Base-by-base conservation (phyloP, 2,113 vertebrate species). In the Chelonoidis abingdonii region DNA sequence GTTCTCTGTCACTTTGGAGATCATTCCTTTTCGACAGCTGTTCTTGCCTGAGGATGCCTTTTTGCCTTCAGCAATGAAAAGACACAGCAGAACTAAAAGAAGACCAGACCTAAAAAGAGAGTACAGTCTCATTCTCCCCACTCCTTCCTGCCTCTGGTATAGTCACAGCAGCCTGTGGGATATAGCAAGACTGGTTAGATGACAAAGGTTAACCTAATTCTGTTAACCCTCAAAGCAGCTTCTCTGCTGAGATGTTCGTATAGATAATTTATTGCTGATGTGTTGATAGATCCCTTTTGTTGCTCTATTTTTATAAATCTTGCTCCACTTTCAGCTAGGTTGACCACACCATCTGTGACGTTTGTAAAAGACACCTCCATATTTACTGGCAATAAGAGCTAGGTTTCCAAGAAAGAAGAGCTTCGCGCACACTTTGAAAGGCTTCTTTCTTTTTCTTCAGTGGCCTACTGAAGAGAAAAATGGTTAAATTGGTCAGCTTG, bases 161-260 rank as follows among this genome's bases (percentile, higher is more conserved):
- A 81, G 93, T 94, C 90, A 79, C 83, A 93, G 93, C 80, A 83
- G 88, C 47, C 1, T 92, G 59, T 96, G 47, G 96, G 92, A 83
- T 85, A 50, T 56, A 95, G 93, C 41, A 29, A 94, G 35, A 76
- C 90, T 59, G 89, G 88, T 97, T 93, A 97, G 96, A 96, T 86
- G 82, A 91, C 49, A 97, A 84, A 97, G 89, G 94, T 95, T 97
- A 97, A 97, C 97, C 97, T 97, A 98, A 95, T 98, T 98, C 94
- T 89, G 88, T 95, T 72, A 97, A 89, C 96, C 93, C 95, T 97
- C 95, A 94, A 89, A 94, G 59, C 57, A 27, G 17, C 91, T 93
- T 95, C 93, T 95, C 76, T 85, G 53, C 86, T 41, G 49, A 93
- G 95, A 97, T 97, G 88, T 79, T 92, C 79, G 76, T 12, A 11